Evolutionary conservation across 2,797 vertebrate species (phyloP), one percentile per base, ranked within the genome.

Genomic region (Labroides dimidiatus): DNA sequence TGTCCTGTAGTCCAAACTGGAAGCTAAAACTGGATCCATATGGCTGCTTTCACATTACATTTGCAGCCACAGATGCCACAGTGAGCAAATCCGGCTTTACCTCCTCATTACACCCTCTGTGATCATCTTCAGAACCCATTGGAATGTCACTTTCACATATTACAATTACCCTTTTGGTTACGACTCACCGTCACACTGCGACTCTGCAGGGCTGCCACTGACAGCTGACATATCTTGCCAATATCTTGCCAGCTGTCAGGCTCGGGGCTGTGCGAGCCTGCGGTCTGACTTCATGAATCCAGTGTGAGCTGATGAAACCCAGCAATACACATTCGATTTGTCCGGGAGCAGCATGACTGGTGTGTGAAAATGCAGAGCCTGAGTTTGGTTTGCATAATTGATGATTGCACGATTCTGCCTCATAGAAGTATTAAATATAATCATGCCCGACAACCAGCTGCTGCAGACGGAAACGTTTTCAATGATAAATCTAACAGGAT

Each of bases 241-340:
- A 42, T 67, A 64, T 75, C 78, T 69, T 45, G 55, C 80, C 84
- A 81, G 77, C 77, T 79, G 78, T 63, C 69, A 70, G 70, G 68
- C 78, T 61, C 4, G 1, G 2, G 0, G 57, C 69, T n/a, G 45
- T 43, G 69, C 27, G 72, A 48, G 49, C 62, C 71, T 0, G 45
- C 36, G 24, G 48, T 63, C 72, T 39, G 36, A 69, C 23, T 58
- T 56, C 50, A 62, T 58, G 56, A 68, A 78, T 58, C 8, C 23
- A 44, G 21, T 43, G n/a, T 37, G 51, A 11, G 48, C 33, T 63
- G 69, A 68, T 82, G 64, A 77, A 75, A n/a, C 39, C 56, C 63
- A 30, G 33, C 53, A 60, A 75, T 60, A 72, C 20, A 19, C 57
- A 21, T 80, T 57, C 49, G 33, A 42, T 69, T 74, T 59, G 63